These are phyloP conservation scores for Rhynchotus rufescens DNA, from an alignment of 2,797 vertebrate genomes.

Conservation along the genomic window DNA sequence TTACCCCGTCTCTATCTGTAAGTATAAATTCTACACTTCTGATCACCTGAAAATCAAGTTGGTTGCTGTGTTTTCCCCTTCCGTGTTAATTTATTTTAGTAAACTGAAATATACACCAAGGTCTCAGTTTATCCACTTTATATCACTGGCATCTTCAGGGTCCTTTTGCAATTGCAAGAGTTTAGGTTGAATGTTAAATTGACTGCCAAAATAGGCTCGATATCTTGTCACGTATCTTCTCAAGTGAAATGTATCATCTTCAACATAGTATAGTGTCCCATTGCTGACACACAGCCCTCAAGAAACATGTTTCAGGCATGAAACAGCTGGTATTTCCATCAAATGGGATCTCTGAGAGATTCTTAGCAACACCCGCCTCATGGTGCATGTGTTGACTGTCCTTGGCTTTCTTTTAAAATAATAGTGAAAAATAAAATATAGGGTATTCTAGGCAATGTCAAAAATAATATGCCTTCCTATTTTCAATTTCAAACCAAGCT, in stretches of 20 bases:
- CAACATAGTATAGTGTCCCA: neutral
- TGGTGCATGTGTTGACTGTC: neutral
- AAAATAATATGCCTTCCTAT: neutral
- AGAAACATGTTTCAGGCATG: conserved; percentile 38
- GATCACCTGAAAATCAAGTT: neutral
- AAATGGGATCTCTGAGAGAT: conserved; percentile 33
- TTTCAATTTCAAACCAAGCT: conserved; percentile 24
- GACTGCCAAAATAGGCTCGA: conserved; percentile 50
- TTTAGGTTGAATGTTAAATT: conserved; percentile 51
- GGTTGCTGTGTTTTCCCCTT: neutral
- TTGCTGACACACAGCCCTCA: neutral
- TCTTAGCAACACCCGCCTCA: neutral
- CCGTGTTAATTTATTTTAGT: neutral
- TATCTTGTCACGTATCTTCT: conserved; percentile 58
- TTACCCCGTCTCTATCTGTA: neutral
- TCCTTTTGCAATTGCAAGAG: neutral
- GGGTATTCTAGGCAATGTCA: neutral
- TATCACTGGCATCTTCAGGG: neutral
- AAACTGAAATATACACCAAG: neutral
- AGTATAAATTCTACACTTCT: neutral
- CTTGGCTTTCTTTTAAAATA: neutral
- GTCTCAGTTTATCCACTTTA: neutral
- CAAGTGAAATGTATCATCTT: conserved; percentile 57
- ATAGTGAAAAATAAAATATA: conserved; percentile 14
- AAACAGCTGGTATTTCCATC: conserved; percentile 41